These are phyloP conservation scores for Erythrolamprus reginae DNA, from an alignment of 2,113 vertebrate genomes.

Conservation along the genomic window DNA sequence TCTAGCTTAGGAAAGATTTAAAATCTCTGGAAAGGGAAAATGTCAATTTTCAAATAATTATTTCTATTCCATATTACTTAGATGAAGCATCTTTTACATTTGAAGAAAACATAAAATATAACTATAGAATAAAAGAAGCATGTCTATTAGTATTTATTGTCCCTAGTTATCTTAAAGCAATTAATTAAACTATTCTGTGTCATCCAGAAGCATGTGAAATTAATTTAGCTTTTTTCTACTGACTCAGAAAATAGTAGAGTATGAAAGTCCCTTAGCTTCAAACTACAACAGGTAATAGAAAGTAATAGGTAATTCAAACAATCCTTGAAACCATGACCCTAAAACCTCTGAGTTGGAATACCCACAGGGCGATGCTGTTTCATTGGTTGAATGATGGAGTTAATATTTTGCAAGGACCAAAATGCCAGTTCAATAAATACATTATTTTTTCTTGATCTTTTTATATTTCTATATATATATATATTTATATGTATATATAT, in stretches of 20 bases:
- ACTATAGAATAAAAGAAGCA: background rate
- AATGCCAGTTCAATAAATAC: constrained; percentile 98
- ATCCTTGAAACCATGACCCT: background rate
- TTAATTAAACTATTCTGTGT: background rate
- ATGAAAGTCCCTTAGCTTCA: background rate
- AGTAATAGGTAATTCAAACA: background rate
- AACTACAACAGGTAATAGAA: background rate
- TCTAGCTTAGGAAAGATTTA: background rate
- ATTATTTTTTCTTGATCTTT: constrained; percentile 78
- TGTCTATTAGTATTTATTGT: background rate
- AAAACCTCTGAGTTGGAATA: background rate
- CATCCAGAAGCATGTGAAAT: background rate
- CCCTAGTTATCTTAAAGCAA: background rate
- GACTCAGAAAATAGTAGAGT: background rate
- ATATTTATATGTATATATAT: constrained; percentile 41
- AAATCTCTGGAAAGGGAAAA: background rate
- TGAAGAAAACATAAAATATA: background rate
- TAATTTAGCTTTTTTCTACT: background rate
- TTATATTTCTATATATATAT: constrained; percentile 26
- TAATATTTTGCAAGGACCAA: constrained; percentile 77
- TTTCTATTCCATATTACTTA: background rate
- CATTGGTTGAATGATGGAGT: constrained; percentile 58
- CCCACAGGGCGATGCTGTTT: background rate
- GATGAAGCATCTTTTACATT: background rate
- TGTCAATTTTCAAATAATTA: background rate